phyloP scores from a whole-genome alignment of 2,888 invertebrate genomes.

The Drosophila cracens region DNA sequence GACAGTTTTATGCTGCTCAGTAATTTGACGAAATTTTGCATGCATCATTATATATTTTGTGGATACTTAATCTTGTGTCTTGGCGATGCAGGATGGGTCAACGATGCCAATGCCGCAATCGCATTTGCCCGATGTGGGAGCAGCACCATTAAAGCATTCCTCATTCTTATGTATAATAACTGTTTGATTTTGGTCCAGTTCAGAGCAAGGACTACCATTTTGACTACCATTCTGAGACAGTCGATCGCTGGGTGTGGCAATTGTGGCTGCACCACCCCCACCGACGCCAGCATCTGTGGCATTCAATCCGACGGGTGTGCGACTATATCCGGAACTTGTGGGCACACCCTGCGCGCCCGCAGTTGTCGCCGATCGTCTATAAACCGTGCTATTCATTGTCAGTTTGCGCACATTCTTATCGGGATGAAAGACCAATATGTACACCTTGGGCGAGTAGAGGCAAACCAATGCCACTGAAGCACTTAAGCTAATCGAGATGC shows the following conservation, averaged over 20 bases:
- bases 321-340: conserved; percentile 67
- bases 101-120: conserved; percentile 22
- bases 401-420: conserved; percentile 90
- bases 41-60: neutral
- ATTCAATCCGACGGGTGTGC: conserved; percentile 49
- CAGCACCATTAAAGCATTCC: conserved; percentile 40
- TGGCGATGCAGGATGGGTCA: conserved; percentile 15
- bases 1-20: neutral
- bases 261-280: conserved; percentile 25
- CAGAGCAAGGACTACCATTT: conserved; percentile 21
- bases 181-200: conserved; percentile 34
- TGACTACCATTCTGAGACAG: conserved; percentile 34
- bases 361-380: conserved; percentile 74
- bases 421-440: conserved; percentile 91
- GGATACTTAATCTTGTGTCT: conserved; percentile 24
- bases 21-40: conserved; percentile 1
- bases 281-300: conserved; percentile 13
- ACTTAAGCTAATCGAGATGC: conserved; percentile 91
- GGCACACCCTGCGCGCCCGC: conserved; percentile 51
- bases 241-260: conserved; percentile 35
- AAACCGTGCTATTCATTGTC: conserved; percentile 83
- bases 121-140: conserved; percentile 25
- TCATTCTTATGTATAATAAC: conserved; percentile 41
- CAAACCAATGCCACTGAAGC: conserved; percentile 91
- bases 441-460: conserved; percentile 91